Base-by-base conservation (phyloP, 2,113 vertebrate genomes). In the Actenoides hombroni region DNA sequence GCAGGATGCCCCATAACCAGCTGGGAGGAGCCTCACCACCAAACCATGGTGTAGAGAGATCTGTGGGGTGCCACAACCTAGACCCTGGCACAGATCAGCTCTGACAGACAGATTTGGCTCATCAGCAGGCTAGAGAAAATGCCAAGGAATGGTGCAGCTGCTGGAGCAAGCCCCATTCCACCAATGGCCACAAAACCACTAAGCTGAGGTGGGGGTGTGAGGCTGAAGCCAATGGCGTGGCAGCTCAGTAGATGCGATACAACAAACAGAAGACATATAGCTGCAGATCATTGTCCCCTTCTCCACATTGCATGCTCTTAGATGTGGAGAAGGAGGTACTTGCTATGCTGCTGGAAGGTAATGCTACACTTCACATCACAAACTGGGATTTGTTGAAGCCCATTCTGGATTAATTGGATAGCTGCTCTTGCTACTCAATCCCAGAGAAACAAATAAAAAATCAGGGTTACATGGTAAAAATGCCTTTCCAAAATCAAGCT, bases 1-100 rank as follows among this genome's bases (percentile, higher is more conserved):
- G 28, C 10, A 37, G 28, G 19, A 42, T 8, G 16, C 25, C 28
- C 48, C 48, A 44, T 12, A 71, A 28, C n/a, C 60, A 51, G 10
- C n/a, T 2, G 13, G 10, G 3, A 74, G 46, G 10, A 67, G 31
- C 26, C 77, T 37, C 59, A 65, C 23, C 53, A 33, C 51, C 51
- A 70, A 85, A 63, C 6, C 18, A 49, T 3, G 6, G 0, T 0
- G 1, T 11, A 31, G n/a, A 81, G 10, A 16, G 28, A 59, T 79
- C 67, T 83, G 54, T 21, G 48, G 16, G 39, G 16, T 65, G 71
- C 39, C 35, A 64, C 48, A 53, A 11, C 20, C 24, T 13, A 63
- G 16, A 59, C 24, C 10, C 2, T 16, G n/a, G 33, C 39, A 86
- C 4, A 2, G 59, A 69, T 51, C 20, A 68, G 9, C 31, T 63